Evolutionary conservation across 2,888 invertebrate genomes (phyloP).

Genomic region (Noctua fimbriata): DNA sequence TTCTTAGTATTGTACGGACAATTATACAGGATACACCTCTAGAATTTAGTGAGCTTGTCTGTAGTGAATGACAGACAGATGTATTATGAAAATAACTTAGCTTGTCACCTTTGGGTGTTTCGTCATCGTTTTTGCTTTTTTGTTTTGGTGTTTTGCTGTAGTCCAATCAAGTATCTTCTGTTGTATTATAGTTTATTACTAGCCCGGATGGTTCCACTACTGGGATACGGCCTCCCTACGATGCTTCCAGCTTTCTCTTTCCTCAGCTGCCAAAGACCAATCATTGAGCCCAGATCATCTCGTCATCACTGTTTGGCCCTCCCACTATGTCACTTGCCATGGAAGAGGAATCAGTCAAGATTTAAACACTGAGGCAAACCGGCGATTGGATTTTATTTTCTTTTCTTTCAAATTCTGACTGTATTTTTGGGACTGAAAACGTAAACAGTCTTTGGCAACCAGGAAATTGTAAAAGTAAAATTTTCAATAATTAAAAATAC

Average conservation of each 20-base stretch:
- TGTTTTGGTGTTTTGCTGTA: neutral
- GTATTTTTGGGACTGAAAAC: neutral
- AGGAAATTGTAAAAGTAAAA: slow-evolving; percentile 5
- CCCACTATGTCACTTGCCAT: neutral
- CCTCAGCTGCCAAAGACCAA: neutral
- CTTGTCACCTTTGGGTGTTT: slow-evolving; percentile 10
- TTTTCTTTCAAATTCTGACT: neutral
- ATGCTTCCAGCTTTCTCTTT: neutral
- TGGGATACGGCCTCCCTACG: neutral
- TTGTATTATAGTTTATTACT: neutral
- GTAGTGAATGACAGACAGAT: slow-evolving; percentile 14
- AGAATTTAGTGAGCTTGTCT: slow-evolving; percentile 47
- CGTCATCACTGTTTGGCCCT: neutral
- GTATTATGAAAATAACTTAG: slow-evolving; percentile 17
- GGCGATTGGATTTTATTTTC: neutral
- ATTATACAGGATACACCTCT: slow-evolving; percentile 26
- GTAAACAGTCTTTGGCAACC: neutral
- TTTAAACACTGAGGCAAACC: neutral
- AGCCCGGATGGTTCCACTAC: neutral
- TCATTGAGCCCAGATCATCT: neutral
- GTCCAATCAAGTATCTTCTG: neutral
- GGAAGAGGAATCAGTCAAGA: neutral
- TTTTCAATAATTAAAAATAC: slow-evolving; percentile 31
- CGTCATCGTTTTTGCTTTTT: neutral
- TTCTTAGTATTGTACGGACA: neutral